These are phyloP conservation scores for Tanytarsus gracilentus DNA, from an alignment of 2,888 invertebrate genomes.

Conservation along the genomic window DNA sequence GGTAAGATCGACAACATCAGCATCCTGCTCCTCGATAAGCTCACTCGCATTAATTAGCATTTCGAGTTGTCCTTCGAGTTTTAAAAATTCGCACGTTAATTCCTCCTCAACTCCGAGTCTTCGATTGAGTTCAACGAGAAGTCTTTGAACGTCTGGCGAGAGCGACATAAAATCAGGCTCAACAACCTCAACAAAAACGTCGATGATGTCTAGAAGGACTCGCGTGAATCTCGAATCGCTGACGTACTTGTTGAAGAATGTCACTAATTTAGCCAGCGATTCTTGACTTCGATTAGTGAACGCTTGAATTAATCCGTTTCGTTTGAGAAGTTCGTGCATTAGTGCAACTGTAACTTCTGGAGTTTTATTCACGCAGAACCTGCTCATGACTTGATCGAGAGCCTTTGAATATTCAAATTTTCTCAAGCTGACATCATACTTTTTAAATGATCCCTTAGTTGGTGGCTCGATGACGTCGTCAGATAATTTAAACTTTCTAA, in stretches of 20 bases:
- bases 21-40: constrained; percentile 40
- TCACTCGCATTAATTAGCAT: constrained; percentile 51
- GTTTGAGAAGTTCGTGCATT: constrained; percentile 76
- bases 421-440: constrained; percentile 60
- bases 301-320: constrained; percentile 68
- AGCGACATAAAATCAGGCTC: constrained; percentile 55
- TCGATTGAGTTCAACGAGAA: constrained; percentile 52
- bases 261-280: constrained; percentile 56
- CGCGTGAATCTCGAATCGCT: constrained; percentile 66
- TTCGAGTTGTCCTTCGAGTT: constrained; percentile 61
- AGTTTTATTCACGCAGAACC: constrained; percentile 50
- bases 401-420: constrained; percentile 78
- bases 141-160: constrained; percentile 51
- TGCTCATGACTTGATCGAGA: constrained; percentile 57
- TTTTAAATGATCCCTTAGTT: constrained; percentile 44
- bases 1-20: constrained; percentile 32
- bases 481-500: constrained; percentile 44
- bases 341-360: constrained; percentile 74
- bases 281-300: constrained; percentile 62
- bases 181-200: constrained; percentile 66
- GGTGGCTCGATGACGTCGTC: constrained; percentile 47
- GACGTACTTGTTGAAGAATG: constrained; percentile 66
- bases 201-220: constrained; percentile 62
- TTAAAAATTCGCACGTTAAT: constrained; percentile 53
- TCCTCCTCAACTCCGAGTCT: constrained; percentile 59